Conservation (phyloP, 2,797 vertebrate species). For the Sternotherus odoratus region DNA sequence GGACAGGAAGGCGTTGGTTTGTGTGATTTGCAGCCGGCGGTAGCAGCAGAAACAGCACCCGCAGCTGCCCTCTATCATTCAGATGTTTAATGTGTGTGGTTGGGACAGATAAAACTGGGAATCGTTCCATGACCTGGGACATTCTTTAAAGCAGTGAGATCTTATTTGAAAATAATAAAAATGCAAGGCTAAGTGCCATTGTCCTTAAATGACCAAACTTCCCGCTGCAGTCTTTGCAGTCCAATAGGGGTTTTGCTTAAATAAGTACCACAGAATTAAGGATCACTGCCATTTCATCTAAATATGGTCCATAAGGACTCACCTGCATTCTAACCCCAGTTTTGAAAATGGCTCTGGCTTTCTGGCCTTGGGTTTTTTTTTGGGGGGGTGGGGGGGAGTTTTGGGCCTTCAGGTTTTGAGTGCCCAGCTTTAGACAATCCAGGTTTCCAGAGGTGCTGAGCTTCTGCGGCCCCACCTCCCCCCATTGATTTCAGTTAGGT, state of each 20-base stretch:
- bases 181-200: not conserved
- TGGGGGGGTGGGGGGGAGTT: not conserved
- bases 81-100: constrained; percentile 13
- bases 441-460: rapidly evolving
- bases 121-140: constrained; percentile 29
- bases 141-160: constrained; percentile 4
- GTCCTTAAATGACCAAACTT: not conserved
- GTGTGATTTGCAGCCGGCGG: constrained; percentile 45
- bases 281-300: not conserved
- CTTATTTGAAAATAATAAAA: not conserved
- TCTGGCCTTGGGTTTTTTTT: not conserved
- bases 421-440: not conserved
- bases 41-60: not conserved
- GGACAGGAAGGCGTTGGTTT: constrained; percentile 70
- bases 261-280: not conserved
- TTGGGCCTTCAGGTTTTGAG: not conserved
- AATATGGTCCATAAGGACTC: not conserved
- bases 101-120: constrained; percentile 67
- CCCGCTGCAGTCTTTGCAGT: not conserved
- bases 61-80: constrained; percentile 39
- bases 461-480: not conserved
- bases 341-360: not conserved
- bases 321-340: rapidly evolving
- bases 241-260: not conserved
- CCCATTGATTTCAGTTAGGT: not conserved